A percentile compares a stretch with the other conserved stretches of the same genome.
phyloP scores from a whole-genome alignment of 2,113 vertebrate genomes.

The Pelecanus crispus region DNA sequence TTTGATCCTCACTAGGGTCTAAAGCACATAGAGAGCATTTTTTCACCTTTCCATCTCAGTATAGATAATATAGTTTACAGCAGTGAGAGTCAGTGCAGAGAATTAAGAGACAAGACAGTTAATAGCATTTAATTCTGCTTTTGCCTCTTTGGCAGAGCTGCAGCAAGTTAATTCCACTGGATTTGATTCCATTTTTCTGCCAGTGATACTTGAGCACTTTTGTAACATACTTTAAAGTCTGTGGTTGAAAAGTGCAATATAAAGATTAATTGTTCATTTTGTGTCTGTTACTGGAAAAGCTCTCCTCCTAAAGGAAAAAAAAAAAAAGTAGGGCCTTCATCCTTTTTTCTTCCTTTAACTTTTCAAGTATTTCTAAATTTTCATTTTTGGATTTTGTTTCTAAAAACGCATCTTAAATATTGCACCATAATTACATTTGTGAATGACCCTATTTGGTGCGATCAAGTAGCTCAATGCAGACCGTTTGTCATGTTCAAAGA shows the following conservation, averaged over 20 bases:
- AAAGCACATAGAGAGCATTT: not conserved
- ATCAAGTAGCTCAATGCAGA: not conserved
- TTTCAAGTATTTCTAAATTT: not conserved
- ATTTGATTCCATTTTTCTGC: not conserved
- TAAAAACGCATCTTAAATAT: not conserved
- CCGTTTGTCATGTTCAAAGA: not conserved
- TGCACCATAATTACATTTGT: not conserved
- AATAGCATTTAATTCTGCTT: not conserved
- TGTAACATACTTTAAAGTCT: not conserved
- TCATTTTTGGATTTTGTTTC: not conserved
- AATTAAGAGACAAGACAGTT: not conserved
- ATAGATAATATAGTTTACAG: not conserved
- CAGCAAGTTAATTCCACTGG: not conserved
- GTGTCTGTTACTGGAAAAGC: not conserved
- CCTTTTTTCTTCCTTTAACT: not conserved
- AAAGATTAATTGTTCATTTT: not conserved
- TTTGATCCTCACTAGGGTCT: not conserved
- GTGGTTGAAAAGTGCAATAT: not conserved
- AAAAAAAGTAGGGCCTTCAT: not conserved
- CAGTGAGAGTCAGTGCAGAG: not conserved
- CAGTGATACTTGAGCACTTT: not conserved
- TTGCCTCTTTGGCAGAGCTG: not conserved
- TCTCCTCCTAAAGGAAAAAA: not conserved
- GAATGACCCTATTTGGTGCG: accelerated
- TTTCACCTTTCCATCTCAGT: not conserved